Conservation (phyloP, 2,113 vertebrate species). For the Calonectris borealis region DNA sequence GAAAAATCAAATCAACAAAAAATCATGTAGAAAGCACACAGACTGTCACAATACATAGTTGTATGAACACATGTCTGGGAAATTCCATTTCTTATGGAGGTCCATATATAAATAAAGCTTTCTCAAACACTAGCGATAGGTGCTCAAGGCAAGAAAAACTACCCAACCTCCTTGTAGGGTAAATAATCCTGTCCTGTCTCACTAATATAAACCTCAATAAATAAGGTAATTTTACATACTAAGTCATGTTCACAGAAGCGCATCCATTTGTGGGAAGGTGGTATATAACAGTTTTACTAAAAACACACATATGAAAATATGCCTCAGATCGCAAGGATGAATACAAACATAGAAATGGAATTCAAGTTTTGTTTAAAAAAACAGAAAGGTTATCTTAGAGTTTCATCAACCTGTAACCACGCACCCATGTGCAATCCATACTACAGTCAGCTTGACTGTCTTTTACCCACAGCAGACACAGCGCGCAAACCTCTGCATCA, state of each 20-base stretch:
- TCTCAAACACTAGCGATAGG: background rate
- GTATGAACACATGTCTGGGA: background rate
- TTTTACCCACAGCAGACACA: background rate
- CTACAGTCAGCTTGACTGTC: background rate
- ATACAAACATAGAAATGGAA: background rate
- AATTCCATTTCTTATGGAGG: background rate
- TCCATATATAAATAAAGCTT: background rate
- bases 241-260: background rate
- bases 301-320: background rate
- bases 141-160: background rate
- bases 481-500: accelerated
- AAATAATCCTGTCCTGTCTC: background rate
- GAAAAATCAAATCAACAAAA: background rate
- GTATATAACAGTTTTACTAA: background rate
- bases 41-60: background rate
- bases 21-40: accelerated
- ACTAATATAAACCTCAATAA: background rate
- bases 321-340: background rate
- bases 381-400: background rate
- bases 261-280: background rate
- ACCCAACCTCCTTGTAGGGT: background rate
- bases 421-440: accelerated
- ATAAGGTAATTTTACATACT: background rate
- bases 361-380: background rate
- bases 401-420: background rate